Conservation (phyloP, 2,797 vertebrate genomes). For the Malurus leucopterus region DNA sequence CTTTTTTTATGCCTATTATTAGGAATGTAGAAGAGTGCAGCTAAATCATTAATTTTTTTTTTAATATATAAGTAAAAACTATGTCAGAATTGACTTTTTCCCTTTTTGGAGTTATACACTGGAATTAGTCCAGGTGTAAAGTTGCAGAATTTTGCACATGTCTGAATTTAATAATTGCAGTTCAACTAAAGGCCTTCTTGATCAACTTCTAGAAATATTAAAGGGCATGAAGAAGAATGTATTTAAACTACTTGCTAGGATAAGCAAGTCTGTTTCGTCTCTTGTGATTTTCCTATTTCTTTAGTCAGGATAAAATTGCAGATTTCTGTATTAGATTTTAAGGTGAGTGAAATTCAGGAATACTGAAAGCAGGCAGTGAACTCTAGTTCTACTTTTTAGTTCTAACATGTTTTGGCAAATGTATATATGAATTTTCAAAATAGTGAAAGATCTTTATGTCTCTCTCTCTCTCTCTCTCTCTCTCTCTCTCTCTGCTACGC, state of each 20-base stretch:
- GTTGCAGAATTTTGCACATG: conserved; percentile 1
- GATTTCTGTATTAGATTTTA: background rate
- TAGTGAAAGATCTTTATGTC: background rate
- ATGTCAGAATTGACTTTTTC: background rate
- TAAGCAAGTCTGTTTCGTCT: background rate
- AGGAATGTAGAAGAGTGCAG: background rate
- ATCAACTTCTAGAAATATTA: background rate
- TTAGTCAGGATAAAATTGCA: background rate
- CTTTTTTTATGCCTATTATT: background rate
- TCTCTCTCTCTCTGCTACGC: background rate
- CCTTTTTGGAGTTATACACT: background rate
- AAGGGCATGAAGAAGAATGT: background rate
- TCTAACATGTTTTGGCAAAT: background rate
- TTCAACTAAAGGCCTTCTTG: background rate
- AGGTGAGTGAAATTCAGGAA: background rate
- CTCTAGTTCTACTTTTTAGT: background rate
- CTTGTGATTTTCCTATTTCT: background rate
- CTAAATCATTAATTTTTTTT: background rate
- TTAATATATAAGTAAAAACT: background rate
- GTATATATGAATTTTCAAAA: background rate
- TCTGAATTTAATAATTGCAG: background rate
- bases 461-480: background rate
- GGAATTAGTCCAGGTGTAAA: conserved; percentile 8
- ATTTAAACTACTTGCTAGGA: background rate
- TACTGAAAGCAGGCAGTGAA: background rate